phyloP scores from a whole-genome alignment of 2,888 invertebrate genomes.

The Keiferia lycopersicella region DNA sequence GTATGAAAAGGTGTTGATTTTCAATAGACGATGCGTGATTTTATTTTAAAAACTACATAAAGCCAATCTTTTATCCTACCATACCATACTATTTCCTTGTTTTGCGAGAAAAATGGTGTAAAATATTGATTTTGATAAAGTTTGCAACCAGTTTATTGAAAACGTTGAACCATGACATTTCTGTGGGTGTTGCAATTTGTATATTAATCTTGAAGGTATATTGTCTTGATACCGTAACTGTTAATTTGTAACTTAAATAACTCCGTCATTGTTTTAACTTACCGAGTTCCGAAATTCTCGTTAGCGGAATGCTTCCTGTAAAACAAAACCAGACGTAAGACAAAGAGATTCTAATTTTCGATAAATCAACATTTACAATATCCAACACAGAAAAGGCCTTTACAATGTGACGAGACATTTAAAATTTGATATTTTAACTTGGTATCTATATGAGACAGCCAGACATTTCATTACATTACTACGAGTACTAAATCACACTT shows the following conservation, averaged over 20 bases:
- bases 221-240: no score
- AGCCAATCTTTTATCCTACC: no score
- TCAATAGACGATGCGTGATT: background rate
- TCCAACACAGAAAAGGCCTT: constrained; percentile 5
- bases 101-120: no score
- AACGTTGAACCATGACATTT: no score
- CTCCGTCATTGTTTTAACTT: background rate
- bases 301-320: constrained; percentile 80
- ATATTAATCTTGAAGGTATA: no score
- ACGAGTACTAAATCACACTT: constrained; percentile 10
- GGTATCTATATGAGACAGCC: background rate
- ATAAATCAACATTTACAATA: background rate
- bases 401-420: background rate
- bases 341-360: background rate
- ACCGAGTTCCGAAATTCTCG: constrained; percentile 82
- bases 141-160: no score
- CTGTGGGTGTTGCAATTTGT: no score
- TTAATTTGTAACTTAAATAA: background rate
- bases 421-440: background rate
- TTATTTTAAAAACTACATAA: no score
- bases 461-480: background rate
- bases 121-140: no score
- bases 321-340: constrained; percentile 36
- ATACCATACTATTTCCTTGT: no score
- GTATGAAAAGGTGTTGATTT: constrained; percentile 10